phyloP scores from a whole-genome alignment of 2,797 vertebrate species.

The Halcyon leucocephala region DNA sequence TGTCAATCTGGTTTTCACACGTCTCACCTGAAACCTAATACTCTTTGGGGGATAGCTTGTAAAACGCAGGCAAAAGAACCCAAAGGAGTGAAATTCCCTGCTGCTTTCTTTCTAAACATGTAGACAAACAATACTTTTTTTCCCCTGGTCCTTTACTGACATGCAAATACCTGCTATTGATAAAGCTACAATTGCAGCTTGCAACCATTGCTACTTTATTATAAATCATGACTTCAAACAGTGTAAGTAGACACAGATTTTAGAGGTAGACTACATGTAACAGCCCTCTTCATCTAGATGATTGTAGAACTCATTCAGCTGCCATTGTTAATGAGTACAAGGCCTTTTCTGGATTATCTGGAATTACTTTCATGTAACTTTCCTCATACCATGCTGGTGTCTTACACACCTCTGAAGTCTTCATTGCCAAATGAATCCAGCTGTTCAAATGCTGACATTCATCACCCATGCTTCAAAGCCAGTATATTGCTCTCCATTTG shows the following conservation, averaged over 20 bases:
- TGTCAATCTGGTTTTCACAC: constrained; percentile 12
- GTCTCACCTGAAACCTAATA: neutral
- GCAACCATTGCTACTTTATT: neutral
- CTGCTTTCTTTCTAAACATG: neutral
- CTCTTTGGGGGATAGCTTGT: neutral
- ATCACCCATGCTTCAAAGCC: neutral
- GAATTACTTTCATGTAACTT: neutral
- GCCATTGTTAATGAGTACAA: neutral
- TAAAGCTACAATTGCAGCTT: neutral
- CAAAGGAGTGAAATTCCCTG: neutral
- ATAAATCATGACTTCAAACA: neutral
- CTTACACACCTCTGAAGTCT: neutral
- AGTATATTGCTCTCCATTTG: neutral
- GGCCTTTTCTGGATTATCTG: neutral
- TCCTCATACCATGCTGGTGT: neutral
- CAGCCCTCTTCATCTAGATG: neutral
- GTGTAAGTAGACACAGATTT: neutral
- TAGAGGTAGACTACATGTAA: neutral
- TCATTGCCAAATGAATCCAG: neutral
- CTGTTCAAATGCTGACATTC: neutral
- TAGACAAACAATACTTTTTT: neutral
- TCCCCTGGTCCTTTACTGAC: neutral
- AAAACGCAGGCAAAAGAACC: neutral
- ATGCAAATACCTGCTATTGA: neutral
- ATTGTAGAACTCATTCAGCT: neutral